Evolutionary conservation across 37 sponge, comb jelly and placozoan genomes (phyloP), one percentile per base, ranked within the genome.

Genomic region (Ephydatia muelleri): DNA sequence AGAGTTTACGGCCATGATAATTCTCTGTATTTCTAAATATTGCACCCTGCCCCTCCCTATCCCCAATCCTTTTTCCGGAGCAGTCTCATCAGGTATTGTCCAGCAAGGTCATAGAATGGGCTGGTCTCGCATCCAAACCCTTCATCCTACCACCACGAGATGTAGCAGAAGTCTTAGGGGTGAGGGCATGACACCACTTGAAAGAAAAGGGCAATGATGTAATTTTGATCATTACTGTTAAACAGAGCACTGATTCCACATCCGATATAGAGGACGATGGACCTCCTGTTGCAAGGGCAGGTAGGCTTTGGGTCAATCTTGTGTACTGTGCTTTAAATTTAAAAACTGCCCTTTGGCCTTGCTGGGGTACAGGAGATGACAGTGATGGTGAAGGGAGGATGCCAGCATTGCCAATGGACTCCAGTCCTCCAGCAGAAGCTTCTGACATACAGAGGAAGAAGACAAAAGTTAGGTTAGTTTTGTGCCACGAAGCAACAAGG

Each of bases 51-150:
- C n/a, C n/a, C n/a, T n/a, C n/a, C n/a, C n/a, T 75, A 23, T 12
- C 37, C 32, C 40, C 32, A 14, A 80, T 37, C 11, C 11, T 11
- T n/a, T 32, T 67, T 8, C 28, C 72, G 57, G 26, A 14, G n/a
- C 38, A 90, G 90, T 80, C 81, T 36, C 90, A 90, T 68, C 77
- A 81, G 30, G 81, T 25, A 26, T n/a, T 92, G 65, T 84, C 92
- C 22, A 69, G 80, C 23, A 72, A 73, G 75, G 78, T 92, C 29
- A 73, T 27, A 12, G 81, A 73, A 65, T 92, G 85, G 89, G 39
- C 70, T 6, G 33, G 80, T 5, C 70, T 67, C 21, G 76, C 75
- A 22, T 79, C 79, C 40, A 47, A 81, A 31, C 89, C 89, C 1
- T 79, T 74, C 49, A 80, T 82, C 27, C 86, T 92, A 0, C 93